Percentiles rank a stretch among this genome's conserved stretches.
Evolutionary conservation across 2,888 invertebrate species (phyloP).

Genomic region (Chydorus sphaericus): DNA sequence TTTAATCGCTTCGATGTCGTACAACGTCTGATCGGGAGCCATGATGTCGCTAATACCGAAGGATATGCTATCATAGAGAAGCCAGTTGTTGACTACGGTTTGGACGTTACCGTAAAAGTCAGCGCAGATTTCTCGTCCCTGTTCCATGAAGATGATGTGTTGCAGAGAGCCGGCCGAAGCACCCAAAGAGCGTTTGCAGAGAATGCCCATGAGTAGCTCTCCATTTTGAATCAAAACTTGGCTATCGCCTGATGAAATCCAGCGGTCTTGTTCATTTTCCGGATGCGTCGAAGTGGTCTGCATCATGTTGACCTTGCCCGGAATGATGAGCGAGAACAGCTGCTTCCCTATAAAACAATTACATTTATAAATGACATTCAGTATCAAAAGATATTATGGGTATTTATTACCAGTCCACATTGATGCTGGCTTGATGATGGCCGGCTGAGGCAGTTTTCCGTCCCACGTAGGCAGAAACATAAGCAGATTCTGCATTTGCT

Average conservation of each 20-base stretch:
- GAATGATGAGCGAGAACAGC: slow-evolving; percentile 92
- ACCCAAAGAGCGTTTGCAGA: slow-evolving; percentile 95
- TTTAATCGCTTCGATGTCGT: slow-evolving; percentile 95
- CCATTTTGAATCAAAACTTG: slow-evolving; percentile 95
- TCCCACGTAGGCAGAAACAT: slow-evolving; percentile 99
- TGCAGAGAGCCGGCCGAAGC: slow-evolving; percentile 92
- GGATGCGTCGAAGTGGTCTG: slow-evolving; percentile 97
- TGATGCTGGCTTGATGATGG: slow-evolving; percentile 88
- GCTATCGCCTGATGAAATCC: slow-evolving; percentile 99
- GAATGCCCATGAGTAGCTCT: slow-evolving; percentile 90
- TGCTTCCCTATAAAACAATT: slow-evolving; percentile 52
- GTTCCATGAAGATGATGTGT: slow-evolving; percentile 92
- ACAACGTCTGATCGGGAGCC: slow-evolving; percentile 97
- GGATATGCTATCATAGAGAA: slow-evolving; percentile 79
- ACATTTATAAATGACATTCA: not conserved
- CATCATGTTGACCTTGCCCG: slow-evolving; percentile 94
- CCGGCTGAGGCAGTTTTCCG: slow-evolving; percentile 96
- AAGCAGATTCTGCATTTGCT: slow-evolving; percentile 96
- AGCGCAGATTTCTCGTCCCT: slow-evolving; percentile 90
- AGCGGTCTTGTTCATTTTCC: slow-evolving; percentile 96
- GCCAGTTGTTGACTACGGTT: slow-evolving; percentile 96
- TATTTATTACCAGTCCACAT: slow-evolving; percentile 62
- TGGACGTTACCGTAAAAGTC: slow-evolving; percentile 98
- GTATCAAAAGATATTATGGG: not conserved
- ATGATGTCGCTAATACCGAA: slow-evolving; percentile 98